These are phyloP conservation scores for Crocuta crocuta DNA, from an alignment of 2,113 vertebrate species.

Conservation along the genomic window DNA sequence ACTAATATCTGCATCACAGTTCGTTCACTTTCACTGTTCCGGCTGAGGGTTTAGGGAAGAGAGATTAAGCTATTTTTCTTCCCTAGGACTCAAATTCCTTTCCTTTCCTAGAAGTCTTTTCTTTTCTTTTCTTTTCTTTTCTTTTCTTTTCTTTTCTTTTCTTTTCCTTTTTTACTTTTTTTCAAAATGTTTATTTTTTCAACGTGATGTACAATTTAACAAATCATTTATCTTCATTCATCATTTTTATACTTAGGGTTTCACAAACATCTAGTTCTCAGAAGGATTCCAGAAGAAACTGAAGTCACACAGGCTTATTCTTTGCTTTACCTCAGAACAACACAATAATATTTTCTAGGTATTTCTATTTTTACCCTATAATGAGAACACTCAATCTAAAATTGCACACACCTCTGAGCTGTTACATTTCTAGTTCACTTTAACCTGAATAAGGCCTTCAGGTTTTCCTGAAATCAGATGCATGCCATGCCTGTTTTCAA, in stretches of 20 bases:
- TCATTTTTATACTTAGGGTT: conserved; percentile 16
- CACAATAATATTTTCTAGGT: conserved; percentile 67
- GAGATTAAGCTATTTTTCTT: not conserved
- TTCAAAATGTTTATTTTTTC: conserved; percentile 62
- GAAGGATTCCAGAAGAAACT: conserved; percentile 49
- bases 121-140: not conserved
- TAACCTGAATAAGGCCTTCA: conserved; percentile 75
- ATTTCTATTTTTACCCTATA: conserved; percentile 80
- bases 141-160: not conserved
- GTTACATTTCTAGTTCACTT: conserved; percentile 70
- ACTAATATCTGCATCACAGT: not conserved
- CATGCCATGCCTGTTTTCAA: conserved; percentile 17
- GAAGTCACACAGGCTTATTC: not conserved
- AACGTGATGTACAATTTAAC: not conserved
- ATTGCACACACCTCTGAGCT: conserved; percentile 67
- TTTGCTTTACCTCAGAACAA: conserved; percentile 6
- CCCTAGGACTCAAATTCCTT: not conserved
- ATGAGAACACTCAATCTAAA: conserved; percentile 80
- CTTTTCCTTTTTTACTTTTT: not conserved
- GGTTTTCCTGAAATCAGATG: conserved; percentile 54
- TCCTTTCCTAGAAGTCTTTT: not conserved
- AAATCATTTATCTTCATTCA: not conserved
- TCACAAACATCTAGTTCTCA: conserved; percentile 60
- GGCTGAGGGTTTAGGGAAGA: not conserved
- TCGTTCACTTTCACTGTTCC: not conserved